Percentiles rank a stretch among this genome's conserved stretches.
Conservation (phyloP, 92 coral and sea anemone species). For the Epizoanthus ramosus region DNA sequence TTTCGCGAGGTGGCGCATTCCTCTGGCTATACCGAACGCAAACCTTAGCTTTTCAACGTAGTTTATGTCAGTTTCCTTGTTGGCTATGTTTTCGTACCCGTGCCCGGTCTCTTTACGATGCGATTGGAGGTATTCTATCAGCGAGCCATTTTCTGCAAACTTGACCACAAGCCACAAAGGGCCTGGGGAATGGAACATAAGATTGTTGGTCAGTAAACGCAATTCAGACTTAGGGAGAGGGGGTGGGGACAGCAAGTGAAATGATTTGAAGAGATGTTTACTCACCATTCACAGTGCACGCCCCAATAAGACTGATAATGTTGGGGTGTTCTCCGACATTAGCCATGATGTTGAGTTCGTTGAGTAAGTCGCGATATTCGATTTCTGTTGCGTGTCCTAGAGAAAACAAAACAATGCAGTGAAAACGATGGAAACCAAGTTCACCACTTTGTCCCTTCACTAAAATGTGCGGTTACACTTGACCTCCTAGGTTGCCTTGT, state of each 20-base stretch:
- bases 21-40: neutral
- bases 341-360: slow-evolving; percentile 41
- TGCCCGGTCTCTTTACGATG: slow-evolving; percentile 2
- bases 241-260: too few species aligned
- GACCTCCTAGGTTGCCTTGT: too few species aligned
- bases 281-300: slow-evolving; percentile 33
- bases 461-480: too few species aligned
- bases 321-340: slow-evolving; percentile 36
- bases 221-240: too few species aligned
- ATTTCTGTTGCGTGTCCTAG: slow-evolving; percentile 23
- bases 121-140: slow-evolving; percentile 9
- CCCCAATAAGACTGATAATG: slow-evolving; percentile 33
- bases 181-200: neutral
- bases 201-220: too few species aligned
- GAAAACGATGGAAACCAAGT: too few species aligned
- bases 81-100: slow-evolving; percentile 17
- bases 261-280: too few species aligned
- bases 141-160: slow-evolving; percentile 28
- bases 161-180: slow-evolving; percentile 33
- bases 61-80: neutral
- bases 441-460: too few species aligned
- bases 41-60: neutral
- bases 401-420: too few species aligned
- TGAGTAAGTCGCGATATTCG: slow-evolving; percentile 37
- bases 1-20: neutral